Evolutionary conservation across 2,113 vertebrate species (phyloP).

Genomic region (Galbula dea): DNA sequence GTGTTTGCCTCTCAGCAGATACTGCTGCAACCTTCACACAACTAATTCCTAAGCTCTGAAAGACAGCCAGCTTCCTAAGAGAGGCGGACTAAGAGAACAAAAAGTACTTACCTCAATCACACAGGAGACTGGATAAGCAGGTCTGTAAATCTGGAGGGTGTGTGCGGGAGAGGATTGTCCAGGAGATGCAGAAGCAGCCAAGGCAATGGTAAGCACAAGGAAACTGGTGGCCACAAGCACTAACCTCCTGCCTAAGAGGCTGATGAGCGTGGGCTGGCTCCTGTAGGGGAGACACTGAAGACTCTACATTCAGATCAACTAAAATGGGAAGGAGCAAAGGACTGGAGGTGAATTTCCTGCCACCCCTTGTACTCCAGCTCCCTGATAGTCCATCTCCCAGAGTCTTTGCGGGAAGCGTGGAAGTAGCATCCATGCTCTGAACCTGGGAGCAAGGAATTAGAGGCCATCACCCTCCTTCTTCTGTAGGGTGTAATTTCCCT

Average conservation of each 20-base stretch:
- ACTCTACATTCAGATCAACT: not conserved
- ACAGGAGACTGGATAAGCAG: slow-evolving; percentile 23
- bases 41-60: not conserved
- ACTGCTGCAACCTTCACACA: not conserved
- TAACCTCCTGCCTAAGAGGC: not conserved
- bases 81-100: not conserved
- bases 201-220: not conserved
- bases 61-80: not conserved
- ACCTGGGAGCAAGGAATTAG: not conserved
- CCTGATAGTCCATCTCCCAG: not conserved
- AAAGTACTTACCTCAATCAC: not conserved
- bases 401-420: not conserved
- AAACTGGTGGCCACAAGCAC: not conserved
- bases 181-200: not conserved
- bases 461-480: not conserved
- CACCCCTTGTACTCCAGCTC: not conserved
- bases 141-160: not conserved
- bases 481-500: not conserved
- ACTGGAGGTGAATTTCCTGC: not conserved
- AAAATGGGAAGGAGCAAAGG: not conserved
- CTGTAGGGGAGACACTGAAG: not conserved
- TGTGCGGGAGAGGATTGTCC: not conserved
- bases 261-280: not conserved
- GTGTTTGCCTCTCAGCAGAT: not conserved
- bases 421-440: not conserved